Percentiles rank a stretch among this genome's conserved stretches.
Evolutionary conservation across 2,888 invertebrate species (phyloP).

Genomic region (Melanchra persicariae): DNA sequence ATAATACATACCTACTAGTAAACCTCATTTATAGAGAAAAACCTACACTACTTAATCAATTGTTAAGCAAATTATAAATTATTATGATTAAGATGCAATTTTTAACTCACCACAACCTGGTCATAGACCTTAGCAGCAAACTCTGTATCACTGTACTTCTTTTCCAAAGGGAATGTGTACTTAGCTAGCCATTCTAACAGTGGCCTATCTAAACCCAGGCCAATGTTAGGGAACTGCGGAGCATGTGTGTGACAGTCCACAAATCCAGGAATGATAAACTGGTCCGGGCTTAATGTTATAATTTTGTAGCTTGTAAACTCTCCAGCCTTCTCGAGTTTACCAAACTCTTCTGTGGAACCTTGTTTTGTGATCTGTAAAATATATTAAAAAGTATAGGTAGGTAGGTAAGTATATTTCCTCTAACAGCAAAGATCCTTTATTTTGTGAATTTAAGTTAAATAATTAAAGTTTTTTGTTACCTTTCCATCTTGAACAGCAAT

Average conservation of each 20-base stretch:
- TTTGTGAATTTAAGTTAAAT: background rate
- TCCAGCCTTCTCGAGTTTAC: conserved; percentile 63
- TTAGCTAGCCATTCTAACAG: conserved; percentile 96
- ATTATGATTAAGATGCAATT: no score
- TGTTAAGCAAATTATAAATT: no score
- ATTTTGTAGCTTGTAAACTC: conserved; percentile 70
- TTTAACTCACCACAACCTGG: conserved; percentile 95
- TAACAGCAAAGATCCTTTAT: background rate
- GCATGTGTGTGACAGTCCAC: conserved; percentile 98
- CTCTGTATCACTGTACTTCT: conserved; percentile 92
- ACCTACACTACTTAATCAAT: no score
- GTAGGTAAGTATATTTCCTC: no score
- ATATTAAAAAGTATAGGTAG: background rate
- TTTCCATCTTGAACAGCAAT: conserved; percentile 91
- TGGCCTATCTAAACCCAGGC: conserved; percentile 95
- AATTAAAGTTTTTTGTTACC: conserved; percentile 79
- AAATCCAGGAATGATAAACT: conserved; percentile 96
- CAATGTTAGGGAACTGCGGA: conserved; percentile 96
- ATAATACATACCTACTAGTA: no score
- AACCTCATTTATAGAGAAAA: no score
- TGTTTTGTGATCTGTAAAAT: conserved; percentile 77
- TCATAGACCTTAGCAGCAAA: conserved; percentile 94
- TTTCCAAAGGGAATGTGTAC: conserved; percentile 97
- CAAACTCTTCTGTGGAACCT: conserved; percentile 74
- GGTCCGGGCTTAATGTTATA: conserved; percentile 77